Conservation (phyloP, 2,113 vertebrate species). For the Ifrita kowaldi region DNA sequence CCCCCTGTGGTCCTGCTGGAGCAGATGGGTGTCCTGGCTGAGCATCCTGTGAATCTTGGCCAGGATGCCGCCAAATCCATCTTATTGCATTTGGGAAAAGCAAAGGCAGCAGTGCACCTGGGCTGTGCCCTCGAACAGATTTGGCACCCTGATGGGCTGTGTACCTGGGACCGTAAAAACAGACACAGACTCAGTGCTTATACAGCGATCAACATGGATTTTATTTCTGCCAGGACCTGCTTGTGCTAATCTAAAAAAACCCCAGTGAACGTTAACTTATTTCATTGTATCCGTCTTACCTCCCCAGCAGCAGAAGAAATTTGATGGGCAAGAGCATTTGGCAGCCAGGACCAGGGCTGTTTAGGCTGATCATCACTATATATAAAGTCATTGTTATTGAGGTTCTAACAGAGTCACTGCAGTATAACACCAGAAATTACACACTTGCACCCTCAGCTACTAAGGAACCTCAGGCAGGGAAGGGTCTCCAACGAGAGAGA, state of each 20-base stretch:
- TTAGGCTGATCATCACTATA: background rate
- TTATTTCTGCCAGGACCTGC: background rate
- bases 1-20: background rate
- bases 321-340: background rate
- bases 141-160: background rate
- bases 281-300: background rate
- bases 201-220: background rate
- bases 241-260: background rate
- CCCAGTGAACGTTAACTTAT: background rate
- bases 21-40: background rate
- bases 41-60: background rate
- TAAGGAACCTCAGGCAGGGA: background rate
- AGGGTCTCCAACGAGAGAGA: background rate
- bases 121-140: background rate
- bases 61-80: background rate
- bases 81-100: background rate
- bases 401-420: background rate
- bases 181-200: background rate
- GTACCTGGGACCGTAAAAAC: background rate
- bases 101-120: background rate
- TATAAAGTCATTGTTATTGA: background rate
- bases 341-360: background rate
- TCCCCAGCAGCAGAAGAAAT: background rate
- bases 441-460: background rate
- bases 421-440: background rate